Base-by-base conservation (phyloP, 1,140 invertebrate species). In the Caerostris extrusa region DNA sequence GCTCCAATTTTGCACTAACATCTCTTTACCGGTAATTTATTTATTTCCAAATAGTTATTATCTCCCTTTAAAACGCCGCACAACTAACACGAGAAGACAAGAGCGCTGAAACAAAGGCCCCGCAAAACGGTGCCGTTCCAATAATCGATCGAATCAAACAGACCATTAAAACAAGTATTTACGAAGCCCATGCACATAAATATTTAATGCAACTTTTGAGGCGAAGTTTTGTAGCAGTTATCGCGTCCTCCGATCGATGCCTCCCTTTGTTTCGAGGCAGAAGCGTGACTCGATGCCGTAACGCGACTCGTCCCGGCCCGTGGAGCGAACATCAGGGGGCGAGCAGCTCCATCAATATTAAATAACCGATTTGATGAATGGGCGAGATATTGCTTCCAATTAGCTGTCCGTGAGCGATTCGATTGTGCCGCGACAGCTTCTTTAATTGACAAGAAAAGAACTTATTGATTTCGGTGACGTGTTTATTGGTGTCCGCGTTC, bases 351-450 rank as follows among this genome's bases (percentile, higher is more conserved):
- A 90, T 90, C 64, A 90, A 90, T 90, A 90, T 81, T 90, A 81
- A 90, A 90, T 90, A 90, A 81, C 71, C 56, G 14, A 10, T 57
- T 90, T 90, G 89, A 90, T 90, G 89, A 90, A 90, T 50, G 53
- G 34, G n/a, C 56, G 69, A 7, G 71, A 77, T 77, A 81, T 58
- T n/a, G 7, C 56, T 90, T 77, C 34, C 89, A 90, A 90, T 90
- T 90, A 90, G 34, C 34, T 14, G 71, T 53, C 71, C 71, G 34
- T 53, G 71, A 77, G 34, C 71, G 61, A 56, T 69, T 90, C 89
- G 89, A 90, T 90, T 67, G 50, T 64, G 58, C 10, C 14, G 17
- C 85, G 58, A 61, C 85, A 87, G 64, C 8, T 8, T 14, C 55
- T 64, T 89, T 69, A 61, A 89, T 89, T 89, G 64, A n/a, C 17